These are phyloP conservation scores for Acanthisitta chloris DNA, from an alignment of 2,113 vertebrate genomes.

Conservation along the genomic window DNA sequence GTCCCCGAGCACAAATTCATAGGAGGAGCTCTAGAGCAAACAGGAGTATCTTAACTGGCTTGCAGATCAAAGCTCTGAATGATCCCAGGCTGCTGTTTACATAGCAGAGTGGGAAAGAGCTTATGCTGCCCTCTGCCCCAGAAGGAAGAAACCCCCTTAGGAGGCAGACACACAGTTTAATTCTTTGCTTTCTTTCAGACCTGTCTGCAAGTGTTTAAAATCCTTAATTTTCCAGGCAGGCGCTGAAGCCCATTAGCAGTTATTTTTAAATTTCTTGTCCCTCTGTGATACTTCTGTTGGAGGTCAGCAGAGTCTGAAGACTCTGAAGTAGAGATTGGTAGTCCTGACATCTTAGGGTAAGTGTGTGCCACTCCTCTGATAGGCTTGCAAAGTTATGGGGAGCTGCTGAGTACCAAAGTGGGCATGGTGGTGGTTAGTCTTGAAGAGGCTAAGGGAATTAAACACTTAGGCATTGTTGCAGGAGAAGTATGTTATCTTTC, in stretches of 20 bases:
- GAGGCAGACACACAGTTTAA: accelerated
- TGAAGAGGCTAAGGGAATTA: not conserved
- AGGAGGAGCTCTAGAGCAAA: not conserved
- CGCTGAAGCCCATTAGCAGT: not conserved
- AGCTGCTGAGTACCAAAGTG: not conserved
- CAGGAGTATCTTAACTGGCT: not conserved
- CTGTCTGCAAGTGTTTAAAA: not conserved
- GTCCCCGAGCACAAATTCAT: not conserved
- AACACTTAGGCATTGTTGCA: not conserved
- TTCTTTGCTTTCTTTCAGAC: not conserved
- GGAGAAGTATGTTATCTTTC: not conserved
- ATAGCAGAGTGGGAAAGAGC: not conserved
- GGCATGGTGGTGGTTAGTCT: not conserved
- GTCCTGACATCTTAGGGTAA: not conserved
- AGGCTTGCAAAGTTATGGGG: not conserved
- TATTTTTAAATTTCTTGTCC: not conserved
- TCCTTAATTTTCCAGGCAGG: not conserved
- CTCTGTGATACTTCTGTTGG: not conserved
- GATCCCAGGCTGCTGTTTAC: not conserved
- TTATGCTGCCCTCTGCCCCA: not conserved
- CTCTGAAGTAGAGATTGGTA: not conserved
- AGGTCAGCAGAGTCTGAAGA: not conserved
- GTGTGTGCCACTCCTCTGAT: not conserved
- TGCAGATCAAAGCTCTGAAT: not conserved
- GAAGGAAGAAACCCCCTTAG: not conserved